These are phyloP conservation scores for Phrynocephalus forsythii DNA, from an alignment of 2,797 vertebrate species.

Conservation along the genomic window DNA sequence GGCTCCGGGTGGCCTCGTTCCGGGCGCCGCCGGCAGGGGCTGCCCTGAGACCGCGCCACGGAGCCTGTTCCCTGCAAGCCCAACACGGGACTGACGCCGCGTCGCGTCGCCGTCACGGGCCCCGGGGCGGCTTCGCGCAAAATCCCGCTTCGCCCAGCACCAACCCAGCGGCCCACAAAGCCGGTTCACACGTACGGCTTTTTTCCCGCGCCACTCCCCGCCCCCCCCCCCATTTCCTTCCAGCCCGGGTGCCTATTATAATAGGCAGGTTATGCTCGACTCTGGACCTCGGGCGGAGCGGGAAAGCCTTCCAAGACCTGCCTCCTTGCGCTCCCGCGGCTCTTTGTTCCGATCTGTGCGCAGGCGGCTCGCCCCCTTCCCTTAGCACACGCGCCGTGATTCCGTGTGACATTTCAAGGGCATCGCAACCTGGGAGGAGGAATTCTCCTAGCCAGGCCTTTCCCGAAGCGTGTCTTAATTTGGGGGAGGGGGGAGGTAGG, in stretches of 20 bases:
- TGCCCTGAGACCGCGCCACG: background rate
- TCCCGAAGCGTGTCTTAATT: no score
- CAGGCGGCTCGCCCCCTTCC: background rate
- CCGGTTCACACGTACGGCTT: background rate
- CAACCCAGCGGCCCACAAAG: background rate
- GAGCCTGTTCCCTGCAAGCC: no score
- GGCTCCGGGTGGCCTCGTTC: background rate
- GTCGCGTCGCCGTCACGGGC: no score
- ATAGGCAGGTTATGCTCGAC: no score
- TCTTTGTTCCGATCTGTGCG: conserved; percentile 9
- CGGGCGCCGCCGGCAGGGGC: conserved; percentile 22
- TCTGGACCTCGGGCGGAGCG: no score
- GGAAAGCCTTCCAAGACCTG: no score
- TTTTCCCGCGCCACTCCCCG: background rate
- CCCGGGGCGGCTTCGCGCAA: background rate
- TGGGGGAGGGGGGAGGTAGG: rapidly evolving
- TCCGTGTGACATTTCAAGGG: conserved; percentile 5
- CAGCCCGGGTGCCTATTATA: no score
- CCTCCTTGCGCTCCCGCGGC: background rate
- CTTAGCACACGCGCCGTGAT: background rate
- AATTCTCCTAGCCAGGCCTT: background rate
- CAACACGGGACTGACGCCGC: background rate
- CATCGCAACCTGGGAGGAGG: background rate
- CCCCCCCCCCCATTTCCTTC: no score
- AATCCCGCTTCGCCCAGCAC: background rate